Percentiles rank a stretch among this genome's conserved stretches.
phyloP scores from a whole-genome alignment of 2,797 vertebrate species.

The Glyptemys insculpta region DNA sequence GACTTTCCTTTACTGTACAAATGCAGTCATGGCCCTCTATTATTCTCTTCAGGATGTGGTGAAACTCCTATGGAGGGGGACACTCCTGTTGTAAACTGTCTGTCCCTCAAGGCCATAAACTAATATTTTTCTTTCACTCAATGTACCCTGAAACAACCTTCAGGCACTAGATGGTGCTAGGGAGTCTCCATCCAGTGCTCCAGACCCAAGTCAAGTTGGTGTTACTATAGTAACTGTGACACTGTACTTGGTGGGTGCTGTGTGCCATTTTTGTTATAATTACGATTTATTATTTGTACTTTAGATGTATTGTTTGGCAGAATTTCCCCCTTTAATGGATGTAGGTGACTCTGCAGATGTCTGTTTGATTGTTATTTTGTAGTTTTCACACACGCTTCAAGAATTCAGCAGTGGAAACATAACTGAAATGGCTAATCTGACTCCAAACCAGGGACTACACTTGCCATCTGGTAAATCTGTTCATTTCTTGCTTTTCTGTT shows the following conservation, averaged over 20 bases:
- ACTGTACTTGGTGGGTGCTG: neutral
- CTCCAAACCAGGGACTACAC: neutral
- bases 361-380: neutral
- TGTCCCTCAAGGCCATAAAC: neutral
- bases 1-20: neutral
- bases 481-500: neutral
- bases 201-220: neutral
- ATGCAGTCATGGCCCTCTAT: neutral
- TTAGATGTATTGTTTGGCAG: neutral
- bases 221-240: neutral
- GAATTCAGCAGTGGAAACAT: neutral
- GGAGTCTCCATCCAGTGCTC: neutral
- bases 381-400: neutral
- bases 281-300: neutral
- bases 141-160: neutral
- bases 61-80: neutral
- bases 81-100: neutral
- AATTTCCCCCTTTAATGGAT: neutral
- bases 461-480: neutral
- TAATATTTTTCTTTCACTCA: neutral
- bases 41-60: neutral
- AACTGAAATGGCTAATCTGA: neutral
- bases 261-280: neutral
- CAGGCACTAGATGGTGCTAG: neutral
- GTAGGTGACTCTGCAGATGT: neutral